phyloP scores from a whole-genome alignment of 64 coral and sea anemone species.

The Pocillopora verrucosa region DNA sequence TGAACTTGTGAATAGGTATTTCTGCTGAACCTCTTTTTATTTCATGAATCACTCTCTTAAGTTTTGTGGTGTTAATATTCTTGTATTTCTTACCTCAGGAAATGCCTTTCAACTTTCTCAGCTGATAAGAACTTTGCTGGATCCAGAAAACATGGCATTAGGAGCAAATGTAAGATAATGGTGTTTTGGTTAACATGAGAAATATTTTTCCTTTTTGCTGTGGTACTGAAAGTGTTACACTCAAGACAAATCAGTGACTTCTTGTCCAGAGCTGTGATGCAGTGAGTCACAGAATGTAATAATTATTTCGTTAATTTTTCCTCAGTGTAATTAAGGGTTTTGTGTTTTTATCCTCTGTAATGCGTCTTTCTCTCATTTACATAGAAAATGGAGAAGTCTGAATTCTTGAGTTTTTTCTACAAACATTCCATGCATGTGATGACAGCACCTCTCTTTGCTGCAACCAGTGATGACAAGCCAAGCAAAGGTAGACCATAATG shows the following conservation, averaged over 20 bases:
- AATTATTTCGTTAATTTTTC: no score
- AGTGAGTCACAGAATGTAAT: no score
- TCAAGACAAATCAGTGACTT: not conserved
- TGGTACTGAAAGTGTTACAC: not conserved
- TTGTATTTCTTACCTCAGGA: constrained; percentile 39
- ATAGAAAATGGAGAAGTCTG: constrained; percentile 99
- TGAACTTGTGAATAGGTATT: not conserved
- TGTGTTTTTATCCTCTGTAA: not conserved
- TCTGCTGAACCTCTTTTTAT: not conserved
- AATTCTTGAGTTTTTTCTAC: constrained; percentile 99
- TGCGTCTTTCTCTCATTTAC: not conserved
- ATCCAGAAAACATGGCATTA: constrained; percentile 99
- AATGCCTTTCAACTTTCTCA: constrained; percentile 94
- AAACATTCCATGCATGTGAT: constrained; percentile 99
- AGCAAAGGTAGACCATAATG: constrained; percentile 60
- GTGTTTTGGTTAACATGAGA: not conserved
- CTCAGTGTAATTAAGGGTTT: not conserved
- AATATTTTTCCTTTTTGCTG: not conserved
- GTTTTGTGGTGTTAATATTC: not conserved
- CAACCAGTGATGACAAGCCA: constrained; percentile 81
- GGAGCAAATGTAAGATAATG: constrained; percentile 86
- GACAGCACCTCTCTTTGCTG: constrained; percentile 91
- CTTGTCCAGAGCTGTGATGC: no score
- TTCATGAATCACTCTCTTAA: not conserved
- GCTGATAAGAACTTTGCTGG: constrained; percentile 84